These are phyloP conservation scores for Tricholaema leucomelas DNA, from an alignment of 2,113 vertebrate genomes.

Conservation along the genomic window DNA sequence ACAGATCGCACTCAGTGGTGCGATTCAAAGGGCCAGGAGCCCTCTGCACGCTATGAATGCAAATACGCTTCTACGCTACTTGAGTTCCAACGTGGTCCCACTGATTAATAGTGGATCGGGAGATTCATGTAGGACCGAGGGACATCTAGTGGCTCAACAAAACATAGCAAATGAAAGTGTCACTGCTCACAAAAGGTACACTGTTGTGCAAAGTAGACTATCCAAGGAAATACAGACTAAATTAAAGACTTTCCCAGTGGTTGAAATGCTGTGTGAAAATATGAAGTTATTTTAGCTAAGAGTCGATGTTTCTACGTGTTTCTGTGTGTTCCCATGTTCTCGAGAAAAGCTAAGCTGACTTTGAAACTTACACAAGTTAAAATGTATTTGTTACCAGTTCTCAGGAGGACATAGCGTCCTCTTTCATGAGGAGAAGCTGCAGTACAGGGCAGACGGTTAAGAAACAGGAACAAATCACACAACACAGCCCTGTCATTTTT, in stretches of 20 bases:
- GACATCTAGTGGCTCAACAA: constrained; percentile 42
- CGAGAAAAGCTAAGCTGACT: not conserved
- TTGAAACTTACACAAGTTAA: not conserved
- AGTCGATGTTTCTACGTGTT: too few relatives aligned
- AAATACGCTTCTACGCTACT: not conserved
- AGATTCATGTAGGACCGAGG: not conserved
- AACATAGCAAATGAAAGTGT: not conserved
- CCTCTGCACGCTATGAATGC: not conserved
- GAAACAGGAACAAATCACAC: not conserved
- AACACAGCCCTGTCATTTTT: not conserved
- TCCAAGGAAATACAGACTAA: not conserved
- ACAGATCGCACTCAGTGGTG: not conserved
- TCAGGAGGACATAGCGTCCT: not conserved
- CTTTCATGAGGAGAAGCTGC: not conserved
- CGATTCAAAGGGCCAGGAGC: not conserved
- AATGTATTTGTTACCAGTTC: not conserved
- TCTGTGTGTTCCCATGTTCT: not conserved
- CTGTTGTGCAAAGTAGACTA: not conserved
- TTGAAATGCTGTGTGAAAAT: not conserved
- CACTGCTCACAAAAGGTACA: not conserved
- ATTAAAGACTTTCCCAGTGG: not conserved
- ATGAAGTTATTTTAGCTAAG: not conserved
- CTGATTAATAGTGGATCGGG: not conserved
- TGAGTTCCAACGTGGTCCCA: not conserved
- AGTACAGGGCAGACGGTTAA: not conserved